A percentile compares a stretch with the other conserved stretches of the same genome.
These are phyloP conservation scores for Gnatocerus cornutus DNA, from an alignment of 2,888 invertebrate species.

Conservation along the genomic window DNA sequence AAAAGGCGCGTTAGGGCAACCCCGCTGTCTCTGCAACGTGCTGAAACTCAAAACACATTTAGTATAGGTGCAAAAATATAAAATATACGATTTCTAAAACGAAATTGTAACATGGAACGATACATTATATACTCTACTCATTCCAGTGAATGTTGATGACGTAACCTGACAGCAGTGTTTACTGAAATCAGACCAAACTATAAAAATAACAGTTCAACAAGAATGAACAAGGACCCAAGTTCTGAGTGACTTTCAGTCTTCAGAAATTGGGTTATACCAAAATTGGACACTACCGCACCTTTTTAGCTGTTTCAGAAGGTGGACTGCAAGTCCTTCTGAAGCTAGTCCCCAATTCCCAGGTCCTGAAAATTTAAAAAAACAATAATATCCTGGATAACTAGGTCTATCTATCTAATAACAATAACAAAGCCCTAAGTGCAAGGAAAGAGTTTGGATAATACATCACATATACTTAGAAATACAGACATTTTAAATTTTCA, in stretches of 20 bases:
- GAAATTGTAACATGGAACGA: constrained; percentile 58
- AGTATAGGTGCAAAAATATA: constrained; percentile 46
- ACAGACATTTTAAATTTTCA: constrained; percentile 64
- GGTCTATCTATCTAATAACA: constrained; percentile 48
- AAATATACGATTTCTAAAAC: constrained; percentile 43
- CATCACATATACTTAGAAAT: constrained; percentile 52
- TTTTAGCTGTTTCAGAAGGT: constrained; percentile 51
- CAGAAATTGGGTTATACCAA: constrained; percentile 57
- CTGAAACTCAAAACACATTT: constrained; percentile 58
- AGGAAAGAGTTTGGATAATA: constrained; percentile 61
- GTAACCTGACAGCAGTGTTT: constrained; percentile 45
- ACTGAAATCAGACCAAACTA: constrained; percentile 61
- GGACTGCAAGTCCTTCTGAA: constrained; percentile 59
- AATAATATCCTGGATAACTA: constrained; percentile 48
- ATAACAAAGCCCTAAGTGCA: constrained; percentile 54
- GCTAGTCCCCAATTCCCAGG: constrained; percentile 43
- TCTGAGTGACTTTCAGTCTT: constrained; percentile 7
- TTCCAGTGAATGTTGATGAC: constrained; percentile 52
- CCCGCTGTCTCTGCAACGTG: constrained; percentile 21
- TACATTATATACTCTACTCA: constrained; percentile 61
- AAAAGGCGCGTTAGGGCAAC: not conserved
- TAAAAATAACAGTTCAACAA: constrained; percentile 50
- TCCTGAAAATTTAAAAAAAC: constrained; percentile 62
- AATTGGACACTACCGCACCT: constrained; percentile 62
- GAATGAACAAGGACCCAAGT: constrained; percentile 14